phyloP scores from a whole-genome alignment of 2,888 invertebrate species.

The Watsonalla binaria region DNA sequence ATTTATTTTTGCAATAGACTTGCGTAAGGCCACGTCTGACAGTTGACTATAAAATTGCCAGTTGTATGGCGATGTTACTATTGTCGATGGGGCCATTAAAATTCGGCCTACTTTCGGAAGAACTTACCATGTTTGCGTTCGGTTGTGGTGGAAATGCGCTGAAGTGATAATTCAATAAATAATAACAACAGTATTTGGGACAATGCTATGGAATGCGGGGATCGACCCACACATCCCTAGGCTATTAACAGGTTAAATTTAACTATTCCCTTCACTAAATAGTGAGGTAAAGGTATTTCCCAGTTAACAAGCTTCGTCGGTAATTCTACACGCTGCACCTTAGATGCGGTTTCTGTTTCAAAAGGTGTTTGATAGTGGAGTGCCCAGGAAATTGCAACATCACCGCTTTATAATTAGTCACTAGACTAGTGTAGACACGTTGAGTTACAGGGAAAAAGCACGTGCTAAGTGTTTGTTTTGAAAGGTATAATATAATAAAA shows the following conservation, averaged over 20 bases:
- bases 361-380: background rate
- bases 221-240: no score
- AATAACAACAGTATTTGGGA: no score
- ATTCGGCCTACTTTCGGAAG: background rate
- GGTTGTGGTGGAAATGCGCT: no score
- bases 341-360: background rate
- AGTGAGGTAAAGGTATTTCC: no score
- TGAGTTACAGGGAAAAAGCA: conserved; percentile 4
- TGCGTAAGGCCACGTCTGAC: conserved; percentile 17
- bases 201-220: no score
- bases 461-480: no score
- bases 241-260: no score
- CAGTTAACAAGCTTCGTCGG: background rate
- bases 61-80: conserved; percentile 1
- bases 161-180: no score
- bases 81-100: background rate
- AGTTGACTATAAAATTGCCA: conserved; percentile 20
- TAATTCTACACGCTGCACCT: background rate
- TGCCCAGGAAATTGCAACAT: conserved; percentile 27
- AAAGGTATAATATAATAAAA: no score
- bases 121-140: background rate
- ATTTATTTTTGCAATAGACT: conserved; percentile 31
- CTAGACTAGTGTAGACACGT: conserved; percentile 8
- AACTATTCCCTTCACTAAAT: no score
- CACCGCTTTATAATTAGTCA: conserved; percentile 32